Evolutionary conservation across 2,797 vertebrate genomes (phyloP).

Genomic region (Rhynchonycteris naso): DNA sequence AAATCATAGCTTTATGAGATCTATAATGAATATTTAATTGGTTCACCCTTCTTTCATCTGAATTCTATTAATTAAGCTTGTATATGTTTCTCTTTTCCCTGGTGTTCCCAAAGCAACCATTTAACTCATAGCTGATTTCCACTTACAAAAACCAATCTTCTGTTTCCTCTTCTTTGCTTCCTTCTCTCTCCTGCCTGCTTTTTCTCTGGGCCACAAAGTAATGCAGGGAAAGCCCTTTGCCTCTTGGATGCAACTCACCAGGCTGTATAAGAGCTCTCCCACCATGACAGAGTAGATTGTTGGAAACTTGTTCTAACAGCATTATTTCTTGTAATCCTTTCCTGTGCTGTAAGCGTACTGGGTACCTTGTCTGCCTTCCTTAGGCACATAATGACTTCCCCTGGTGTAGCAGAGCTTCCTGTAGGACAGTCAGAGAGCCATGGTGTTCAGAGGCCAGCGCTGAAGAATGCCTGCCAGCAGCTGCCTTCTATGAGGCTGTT

Average conservation of each 20-base stretch:
- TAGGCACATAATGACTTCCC: conserved; percentile 65
- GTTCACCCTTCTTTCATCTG: conserved; percentile 79
- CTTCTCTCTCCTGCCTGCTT: neutral
- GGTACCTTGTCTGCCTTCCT: conserved; percentile 59
- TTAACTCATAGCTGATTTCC: conserved; percentile 74
- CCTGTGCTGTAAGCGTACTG: neutral
- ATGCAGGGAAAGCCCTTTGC: neutral
- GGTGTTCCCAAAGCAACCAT: conserved; percentile 70
- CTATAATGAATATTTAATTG: conserved; percentile 81
- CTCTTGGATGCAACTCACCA: neutral
- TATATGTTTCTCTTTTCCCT: conserved; percentile 75
- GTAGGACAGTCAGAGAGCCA: conserved; percentile 53
- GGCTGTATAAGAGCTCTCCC: neutral
- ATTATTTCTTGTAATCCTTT: conserved; percentile 68
- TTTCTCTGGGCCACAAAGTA: neutral
- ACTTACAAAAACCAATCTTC: conserved; percentile 39
- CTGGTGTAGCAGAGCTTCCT: conserved; percentile 57
- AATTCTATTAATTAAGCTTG: conserved; percentile 79
- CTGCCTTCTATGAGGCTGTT: conserved; percentile 67
- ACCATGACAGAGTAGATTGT: neutral
- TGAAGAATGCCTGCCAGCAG: conserved; percentile 62
- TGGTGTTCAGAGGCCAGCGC: neutral
- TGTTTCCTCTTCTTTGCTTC: conserved; percentile 18
- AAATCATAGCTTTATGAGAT: conserved; percentile 69
- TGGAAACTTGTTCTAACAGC: conserved; percentile 57